Evolutionary conservation across 1,140 invertebrate species (phyloP).

Genomic region (Caenorhabditis brenneri): DNA sequence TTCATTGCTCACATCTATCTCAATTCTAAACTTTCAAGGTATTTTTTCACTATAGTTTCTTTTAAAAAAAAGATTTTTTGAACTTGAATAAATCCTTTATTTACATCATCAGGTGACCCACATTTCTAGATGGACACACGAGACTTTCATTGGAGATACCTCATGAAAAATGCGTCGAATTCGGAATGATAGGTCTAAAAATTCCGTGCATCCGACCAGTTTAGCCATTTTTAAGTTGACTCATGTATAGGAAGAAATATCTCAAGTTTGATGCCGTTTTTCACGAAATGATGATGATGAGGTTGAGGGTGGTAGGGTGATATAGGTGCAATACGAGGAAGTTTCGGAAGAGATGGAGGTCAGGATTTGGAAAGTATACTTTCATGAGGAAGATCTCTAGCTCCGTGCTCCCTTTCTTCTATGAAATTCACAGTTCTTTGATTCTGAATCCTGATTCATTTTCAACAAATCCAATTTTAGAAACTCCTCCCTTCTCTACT

Average conservation of each 20-base stretch:
- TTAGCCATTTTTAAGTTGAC: background rate
- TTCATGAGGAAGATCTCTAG: no score
- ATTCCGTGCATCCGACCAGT: background rate
- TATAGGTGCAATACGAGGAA: background rate
- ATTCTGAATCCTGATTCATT: background rate
- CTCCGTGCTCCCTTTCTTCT: no score
- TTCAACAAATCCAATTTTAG: background rate
- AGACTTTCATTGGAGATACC: background rate
- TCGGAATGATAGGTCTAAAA: background rate
- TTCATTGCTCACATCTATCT: no score
- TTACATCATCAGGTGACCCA: background rate
- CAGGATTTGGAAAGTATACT: background rate
- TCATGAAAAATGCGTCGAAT: conserved; percentile 24
- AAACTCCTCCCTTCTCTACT: no score
- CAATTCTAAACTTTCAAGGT: no score
- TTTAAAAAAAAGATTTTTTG: no score
- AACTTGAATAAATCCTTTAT: no score
- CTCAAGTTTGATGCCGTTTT: background rate
- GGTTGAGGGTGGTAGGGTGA: background rate
- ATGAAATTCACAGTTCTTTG: no score
- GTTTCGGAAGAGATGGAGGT: background rate
- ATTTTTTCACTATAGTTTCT: no score
- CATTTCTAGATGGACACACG: background rate
- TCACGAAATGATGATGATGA: background rate
- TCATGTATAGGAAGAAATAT: background rate